A percentile compares a stretch with the other conserved stretches of the same genome.
phyloP scores from a whole-genome alignment of 2,113 vertebrate species.

The Lampris incognitus region DNA sequence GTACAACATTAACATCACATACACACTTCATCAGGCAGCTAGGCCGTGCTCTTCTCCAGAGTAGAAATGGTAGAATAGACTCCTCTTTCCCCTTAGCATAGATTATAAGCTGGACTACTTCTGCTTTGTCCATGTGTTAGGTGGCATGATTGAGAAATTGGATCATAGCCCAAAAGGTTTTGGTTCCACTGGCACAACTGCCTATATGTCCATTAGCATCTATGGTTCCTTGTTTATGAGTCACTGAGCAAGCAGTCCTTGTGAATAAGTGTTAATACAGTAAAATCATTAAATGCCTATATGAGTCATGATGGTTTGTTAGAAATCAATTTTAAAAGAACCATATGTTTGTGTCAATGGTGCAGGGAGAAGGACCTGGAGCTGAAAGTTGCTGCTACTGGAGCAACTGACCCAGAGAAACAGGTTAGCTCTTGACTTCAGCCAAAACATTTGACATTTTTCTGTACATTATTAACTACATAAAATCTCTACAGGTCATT shows the following conservation, averaged over 20 bases:
- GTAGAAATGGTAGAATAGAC: no score
- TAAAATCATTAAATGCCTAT: no score
- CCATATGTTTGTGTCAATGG: not conserved
- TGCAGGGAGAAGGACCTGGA: constrained; percentile 92
- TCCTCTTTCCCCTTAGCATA: no score
- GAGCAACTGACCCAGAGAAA: constrained; percentile 90
- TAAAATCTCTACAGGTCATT: no score
- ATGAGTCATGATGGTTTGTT: not conserved
- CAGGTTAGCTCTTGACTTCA: constrained; percentile 73
- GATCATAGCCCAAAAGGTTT: no score
- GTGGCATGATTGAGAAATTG: no score
- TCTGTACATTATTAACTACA: no score
- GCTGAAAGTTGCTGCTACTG: constrained; percentile 88
- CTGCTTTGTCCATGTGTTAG: no score
- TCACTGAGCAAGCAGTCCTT: not conserved
- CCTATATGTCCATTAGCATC: no score
- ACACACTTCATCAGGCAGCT: not conserved
- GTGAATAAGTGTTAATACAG: not conserved
- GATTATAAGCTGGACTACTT: no score
- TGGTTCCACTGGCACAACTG: no score
- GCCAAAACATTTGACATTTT: no score
- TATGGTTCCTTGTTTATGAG: not conserved
- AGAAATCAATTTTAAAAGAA: not conserved
- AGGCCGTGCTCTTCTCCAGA: not conserved
- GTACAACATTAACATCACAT: not conserved